Base-by-base conservation (phyloP, 1,140 invertebrate species). In the Lordiphosa stackelbergi region DNA sequence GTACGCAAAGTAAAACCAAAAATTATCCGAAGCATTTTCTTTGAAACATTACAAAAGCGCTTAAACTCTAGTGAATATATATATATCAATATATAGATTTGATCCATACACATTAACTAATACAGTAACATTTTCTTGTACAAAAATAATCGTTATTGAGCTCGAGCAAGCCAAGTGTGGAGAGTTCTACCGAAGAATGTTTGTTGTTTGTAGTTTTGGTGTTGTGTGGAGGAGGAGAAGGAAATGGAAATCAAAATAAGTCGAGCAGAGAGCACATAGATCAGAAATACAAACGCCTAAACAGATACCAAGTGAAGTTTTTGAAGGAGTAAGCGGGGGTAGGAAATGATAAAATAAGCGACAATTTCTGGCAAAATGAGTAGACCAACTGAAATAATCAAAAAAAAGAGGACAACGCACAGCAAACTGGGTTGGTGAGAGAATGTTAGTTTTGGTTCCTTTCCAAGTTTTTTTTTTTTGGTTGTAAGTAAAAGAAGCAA, bases 1-100 rank as follows among this genome's bases (percentile, higher is more conserved):
- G 38, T 57, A 58, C 47, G 75, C 74, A 52, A 38, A 73, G 62
- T 53, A 28, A 35, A 68, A 47, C 6, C 28, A 31, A 8, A 74
- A 64, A 46, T 37, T 24, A 42, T 49, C 64, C 35, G 42, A 74
- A 81, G 59, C 71, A 37, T 61, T 68, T 79, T 74, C 62, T 55
- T 74, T 71, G 66, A 64, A 71, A 69, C 75, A 79, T 81, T 75
- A 83, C 59, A 75, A 72, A 75, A 83, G 75, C 77, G 36, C 66
- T 74, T 74, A 70, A 49, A 56, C 51, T 51, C 58, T 69, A 73
- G 58, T 69, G 54, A 54, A 43, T 69, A 42, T 53, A 47, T 52
- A 48, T 55, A 71, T 56, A 37, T 55, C 47, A 49, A 49, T 62
- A 69, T 65, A 56, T 57, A 47, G 28, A 57, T 47, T 42, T 53